Percentiles rank a stretch among this genome's conserved stretches.
phyloP scores from a whole-genome alignment of 2,888 invertebrate genomes.

The Spilosoma lubricipeda region DNA sequence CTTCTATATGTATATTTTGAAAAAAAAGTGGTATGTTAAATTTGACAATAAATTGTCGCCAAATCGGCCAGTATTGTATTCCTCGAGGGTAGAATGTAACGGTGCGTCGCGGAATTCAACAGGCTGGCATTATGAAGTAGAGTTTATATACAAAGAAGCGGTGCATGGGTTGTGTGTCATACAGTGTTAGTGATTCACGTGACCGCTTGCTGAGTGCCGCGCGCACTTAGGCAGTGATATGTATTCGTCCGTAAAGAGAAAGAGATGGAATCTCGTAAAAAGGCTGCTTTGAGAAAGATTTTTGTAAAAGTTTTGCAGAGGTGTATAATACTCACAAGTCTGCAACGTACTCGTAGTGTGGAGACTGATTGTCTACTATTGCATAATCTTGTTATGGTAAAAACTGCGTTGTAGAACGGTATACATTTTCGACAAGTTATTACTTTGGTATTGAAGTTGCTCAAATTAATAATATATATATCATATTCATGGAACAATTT shows the following conservation, averaged over 20 bases:
- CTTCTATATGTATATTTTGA: constrained; percentile 44
- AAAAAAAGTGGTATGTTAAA: constrained; percentile 33
- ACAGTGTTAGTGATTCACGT: constrained; percentile 6
- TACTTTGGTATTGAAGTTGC: constrained; percentile 37
- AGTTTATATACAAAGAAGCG: constrained; percentile 1
- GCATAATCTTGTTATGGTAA: constrained; percentile 22
- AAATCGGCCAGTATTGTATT: constrained; percentile 70
- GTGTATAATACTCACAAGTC: constrained; percentile 9
- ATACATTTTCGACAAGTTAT: constrained; percentile 8
- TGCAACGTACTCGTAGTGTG: constrained; percentile 8
- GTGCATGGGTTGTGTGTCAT: constrained; percentile 12
- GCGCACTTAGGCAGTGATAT: constrained; percentile 45
- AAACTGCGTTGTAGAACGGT: constrained; percentile 17
- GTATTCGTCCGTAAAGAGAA: constrained; percentile 49
- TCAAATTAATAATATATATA: constrained; percentile 34
- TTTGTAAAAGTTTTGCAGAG: constrained; percentile 22
- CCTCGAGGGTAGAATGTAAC: constrained; percentile 50
- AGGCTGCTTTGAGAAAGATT: constrained; percentile 43
- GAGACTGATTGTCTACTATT: constrained; percentile 24
- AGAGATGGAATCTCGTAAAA: constrained; percentile 57
- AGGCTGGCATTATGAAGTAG: constrained; percentile 17
- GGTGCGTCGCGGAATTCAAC: constrained; percentile 13
- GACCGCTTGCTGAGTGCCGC: constrained; percentile 15
- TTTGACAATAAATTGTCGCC: constrained; percentile 55
- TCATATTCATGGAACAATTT: constrained; percentile 30